Base-by-base conservation (phyloP, 2,113 vertebrate genomes). In the Platichthys stellatus region DNA sequence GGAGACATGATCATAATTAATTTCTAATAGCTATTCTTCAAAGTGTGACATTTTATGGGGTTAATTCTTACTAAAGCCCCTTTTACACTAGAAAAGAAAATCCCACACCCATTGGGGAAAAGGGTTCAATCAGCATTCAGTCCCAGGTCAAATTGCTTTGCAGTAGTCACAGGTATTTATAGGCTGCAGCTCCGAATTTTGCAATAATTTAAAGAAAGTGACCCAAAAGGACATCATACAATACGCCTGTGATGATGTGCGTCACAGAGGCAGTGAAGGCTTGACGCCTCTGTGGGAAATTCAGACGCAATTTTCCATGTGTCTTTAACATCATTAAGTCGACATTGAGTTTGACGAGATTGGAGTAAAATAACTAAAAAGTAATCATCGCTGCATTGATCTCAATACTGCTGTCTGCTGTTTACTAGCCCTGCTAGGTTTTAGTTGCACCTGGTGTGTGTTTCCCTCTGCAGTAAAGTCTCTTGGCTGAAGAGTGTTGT, bases 401-500 rank as follows among this genome's bases (percentile, higher is more conserved):
- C 20, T 53, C 7, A 9, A 53, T 2, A 3, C 51, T n/a, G 5
- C 24, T 24, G 24, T 24, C 1, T 24, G 24, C 24, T 24, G 24
- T 24, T 24, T 24, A 24, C 24, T 24, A 2, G 24, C 24, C 24
- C 24, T 24, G 24, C 24, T 24, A 24, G 7, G 28, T 35, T 7
- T 31, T 61, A 59, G 40, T 28, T 62, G 17, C 24, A 54, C 20
- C 71, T 63, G 26, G 69, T 23, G 23, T 67, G 73, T 58, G 18
- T 40, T 59, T 53, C 31, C 38, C 31, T 51, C 20, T 66, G 20
- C 69, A 63, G 17, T 63, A 58, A 80, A 40, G 45, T 20, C 28
- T 23, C 54, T 47, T 26, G 51, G 43, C 74, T 61, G 67, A 51
- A 61, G 40, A 59, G 58, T 66, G 28, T 28, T 31, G 23, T 28